Conservation (phyloP, 2,113 vertebrate species). For the Jaculus jaculus region DNA sequence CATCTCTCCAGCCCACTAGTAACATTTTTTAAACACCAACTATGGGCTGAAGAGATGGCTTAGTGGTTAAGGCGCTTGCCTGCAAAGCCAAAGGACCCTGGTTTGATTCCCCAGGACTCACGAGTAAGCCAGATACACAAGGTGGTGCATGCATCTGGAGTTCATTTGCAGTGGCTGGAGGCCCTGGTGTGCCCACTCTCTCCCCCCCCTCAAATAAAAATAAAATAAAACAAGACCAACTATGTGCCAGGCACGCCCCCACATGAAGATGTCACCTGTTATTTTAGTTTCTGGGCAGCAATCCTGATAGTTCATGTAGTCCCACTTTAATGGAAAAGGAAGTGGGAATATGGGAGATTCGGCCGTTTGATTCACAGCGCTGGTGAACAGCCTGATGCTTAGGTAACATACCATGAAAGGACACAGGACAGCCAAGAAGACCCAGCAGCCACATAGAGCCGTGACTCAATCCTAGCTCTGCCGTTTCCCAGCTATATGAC, state of each 20-base stretch:
- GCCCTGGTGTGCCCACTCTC: no score
- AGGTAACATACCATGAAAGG: not conserved
- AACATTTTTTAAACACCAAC: not conserved
- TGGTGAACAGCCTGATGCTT: not conserved
- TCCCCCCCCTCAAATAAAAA: no score
- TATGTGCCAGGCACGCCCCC: not conserved
- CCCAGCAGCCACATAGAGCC: not conserved
- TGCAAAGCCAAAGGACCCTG: no score
- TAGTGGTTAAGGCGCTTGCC: no score
- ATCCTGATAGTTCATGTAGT: not conserved
- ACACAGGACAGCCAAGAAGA: not conserved
- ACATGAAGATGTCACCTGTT: accelerated
- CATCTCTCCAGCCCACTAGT: no score
- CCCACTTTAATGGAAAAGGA: not conserved
- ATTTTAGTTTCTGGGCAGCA: not conserved
- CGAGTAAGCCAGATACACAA: no score
- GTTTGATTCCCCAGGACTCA: no score
- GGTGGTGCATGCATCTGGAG: no score
- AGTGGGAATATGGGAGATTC: not conserved
- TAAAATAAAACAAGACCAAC: no score
- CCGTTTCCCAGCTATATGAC: not conserved
- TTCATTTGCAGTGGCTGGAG: no score
- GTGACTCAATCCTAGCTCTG: not conserved
- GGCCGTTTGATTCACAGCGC: not conserved
- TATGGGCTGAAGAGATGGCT: no score